Conservation (phyloP, 2,113 vertebrate species). For the Clarias gariepinus region DNA sequence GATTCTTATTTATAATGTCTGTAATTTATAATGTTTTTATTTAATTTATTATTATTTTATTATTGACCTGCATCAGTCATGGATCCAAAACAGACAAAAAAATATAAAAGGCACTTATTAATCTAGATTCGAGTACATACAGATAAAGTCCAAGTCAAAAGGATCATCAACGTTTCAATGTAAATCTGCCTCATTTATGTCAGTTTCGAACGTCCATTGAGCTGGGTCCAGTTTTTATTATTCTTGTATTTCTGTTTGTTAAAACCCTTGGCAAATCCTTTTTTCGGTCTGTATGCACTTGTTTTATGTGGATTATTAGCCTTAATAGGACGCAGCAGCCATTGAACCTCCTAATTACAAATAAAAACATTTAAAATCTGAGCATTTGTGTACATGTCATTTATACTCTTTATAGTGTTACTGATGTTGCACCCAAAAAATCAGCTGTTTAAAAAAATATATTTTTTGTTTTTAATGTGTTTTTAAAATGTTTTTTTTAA, state of each 20-base stretch:
- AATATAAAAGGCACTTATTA: background rate
- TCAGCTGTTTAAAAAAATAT: background rate
- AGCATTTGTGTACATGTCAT: background rate
- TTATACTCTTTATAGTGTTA: background rate
- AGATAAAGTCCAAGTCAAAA: background rate
- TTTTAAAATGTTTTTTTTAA: too few species aligned
- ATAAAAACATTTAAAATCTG: background rate
- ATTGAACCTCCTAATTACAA: background rate
- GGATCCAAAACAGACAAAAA: background rate
- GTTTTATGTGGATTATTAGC: background rate
- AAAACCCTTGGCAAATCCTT: background rate
- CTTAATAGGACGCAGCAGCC: background rate
- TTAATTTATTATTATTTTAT: background rate
- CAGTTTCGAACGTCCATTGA: background rate
- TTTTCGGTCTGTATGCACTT: background rate
- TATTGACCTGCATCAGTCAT: background rate
- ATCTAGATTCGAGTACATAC: background rate
- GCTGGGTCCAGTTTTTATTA: slow-evolving; percentile 3
- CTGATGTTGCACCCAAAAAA: background rate
- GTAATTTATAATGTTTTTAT: background rate
- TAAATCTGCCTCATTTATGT: background rate
- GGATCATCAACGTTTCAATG: background rate
- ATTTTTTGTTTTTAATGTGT: too few species aligned
- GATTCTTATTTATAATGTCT: background rate
- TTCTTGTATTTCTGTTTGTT: background rate